Evolutionary conservation across 1,140 invertebrate species (phyloP).

Genomic region (Procambarus clarkii): DNA sequence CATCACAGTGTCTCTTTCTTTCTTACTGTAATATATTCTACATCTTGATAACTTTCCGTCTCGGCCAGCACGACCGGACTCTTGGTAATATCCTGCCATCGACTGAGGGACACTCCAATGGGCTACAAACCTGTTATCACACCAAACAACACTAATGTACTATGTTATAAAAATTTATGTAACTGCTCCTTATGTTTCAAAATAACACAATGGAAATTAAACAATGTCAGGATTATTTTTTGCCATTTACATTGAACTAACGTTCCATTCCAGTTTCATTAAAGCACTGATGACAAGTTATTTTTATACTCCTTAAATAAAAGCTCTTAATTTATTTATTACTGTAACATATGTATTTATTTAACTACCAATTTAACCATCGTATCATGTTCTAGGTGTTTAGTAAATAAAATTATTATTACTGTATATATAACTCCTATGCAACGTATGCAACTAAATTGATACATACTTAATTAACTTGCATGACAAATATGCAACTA

Average conservation of each 20-base stretch:
- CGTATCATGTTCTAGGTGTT: no score
- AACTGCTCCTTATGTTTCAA: no score
- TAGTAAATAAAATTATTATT: no score
- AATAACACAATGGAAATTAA: no score
- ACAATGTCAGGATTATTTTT: no score
- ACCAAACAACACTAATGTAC: slow-evolving; percentile 40
- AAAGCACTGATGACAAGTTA: no score
- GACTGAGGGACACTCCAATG: slow-evolving; percentile 96
- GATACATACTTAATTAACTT: background rate
- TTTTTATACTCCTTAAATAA: no score
- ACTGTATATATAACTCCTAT: no score
- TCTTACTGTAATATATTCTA: slow-evolving; percentile 84
- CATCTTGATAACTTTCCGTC: slow-evolving; percentile 81
- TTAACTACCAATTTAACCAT: background rate
- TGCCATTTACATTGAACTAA: no score
- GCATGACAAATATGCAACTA: background rate
- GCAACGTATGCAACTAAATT: no score
- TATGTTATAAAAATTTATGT: background rate
- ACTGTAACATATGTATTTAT: background rate
- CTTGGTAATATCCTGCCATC: slow-evolving; percentile 80
- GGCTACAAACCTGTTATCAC: slow-evolving; percentile 84
- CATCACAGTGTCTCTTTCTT: slow-evolving; percentile 86
- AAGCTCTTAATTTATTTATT: no score
- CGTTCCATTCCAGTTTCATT: no score
- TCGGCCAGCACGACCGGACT: slow-evolving; percentile 82